phyloP scores from a whole-genome alignment of 2,113 vertebrate species.

The Odocoileus hemionus region DNA sequence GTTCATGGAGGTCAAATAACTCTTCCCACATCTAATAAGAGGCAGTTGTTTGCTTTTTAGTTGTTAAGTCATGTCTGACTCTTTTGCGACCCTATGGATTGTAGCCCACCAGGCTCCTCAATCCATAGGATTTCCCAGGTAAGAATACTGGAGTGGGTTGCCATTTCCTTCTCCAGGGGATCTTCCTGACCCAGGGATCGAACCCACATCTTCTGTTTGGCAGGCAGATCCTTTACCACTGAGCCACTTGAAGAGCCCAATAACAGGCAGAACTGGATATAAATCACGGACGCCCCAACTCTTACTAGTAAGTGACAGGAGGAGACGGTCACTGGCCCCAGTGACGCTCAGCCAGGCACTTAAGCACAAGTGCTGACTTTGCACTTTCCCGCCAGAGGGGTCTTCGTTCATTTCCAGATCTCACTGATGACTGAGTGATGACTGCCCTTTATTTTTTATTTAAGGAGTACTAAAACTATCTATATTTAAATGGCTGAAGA shows the following conservation, averaged over 20 bases:
- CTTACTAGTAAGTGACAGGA: background rate
- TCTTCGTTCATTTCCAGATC: slow-evolving; percentile 18
- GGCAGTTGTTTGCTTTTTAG: background rate
- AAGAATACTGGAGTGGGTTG: background rate
- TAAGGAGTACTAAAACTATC: background rate
- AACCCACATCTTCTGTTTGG: background rate
- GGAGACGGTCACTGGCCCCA: background rate
- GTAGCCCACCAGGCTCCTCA: background rate
- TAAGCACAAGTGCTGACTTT: background rate
- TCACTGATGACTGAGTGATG: background rate
- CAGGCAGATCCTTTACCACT: background rate
- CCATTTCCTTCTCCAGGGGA: background rate
- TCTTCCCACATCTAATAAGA: background rate
- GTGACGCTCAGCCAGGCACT: background rate
- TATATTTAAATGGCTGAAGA: slow-evolving; percentile 60
- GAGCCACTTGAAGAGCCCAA: background rate
- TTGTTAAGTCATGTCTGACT: background rate
- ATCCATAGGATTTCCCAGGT: background rate
- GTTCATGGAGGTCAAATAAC: background rate
- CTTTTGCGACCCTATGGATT: background rate
- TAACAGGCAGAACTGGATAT: background rate
- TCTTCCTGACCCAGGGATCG: background rate
- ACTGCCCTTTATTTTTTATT: background rate
- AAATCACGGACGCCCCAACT: background rate
- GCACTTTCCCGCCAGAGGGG: background rate